Percentiles rank a stretch among this genome's conserved stretches.
These are phyloP conservation scores for Drosophila pseudotalamancana DNA, from an alignment of 2,888 invertebrate genomes.

Conservation along the genomic window DNA sequence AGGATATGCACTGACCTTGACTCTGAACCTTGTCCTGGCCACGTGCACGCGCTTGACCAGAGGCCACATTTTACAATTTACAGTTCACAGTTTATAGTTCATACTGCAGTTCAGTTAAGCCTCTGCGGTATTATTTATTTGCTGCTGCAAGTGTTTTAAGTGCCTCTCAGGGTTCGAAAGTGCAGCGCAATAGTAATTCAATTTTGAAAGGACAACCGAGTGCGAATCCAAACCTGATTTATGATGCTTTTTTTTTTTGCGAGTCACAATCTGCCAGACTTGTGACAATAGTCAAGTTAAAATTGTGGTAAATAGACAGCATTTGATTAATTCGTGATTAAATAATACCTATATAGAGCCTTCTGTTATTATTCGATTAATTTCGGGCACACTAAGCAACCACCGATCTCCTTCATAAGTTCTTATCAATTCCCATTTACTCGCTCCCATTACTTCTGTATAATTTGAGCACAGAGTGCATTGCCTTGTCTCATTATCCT, in stretches of 20 bases:
- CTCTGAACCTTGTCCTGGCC: constrained; percentile 27
- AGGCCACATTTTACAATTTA: neutral
- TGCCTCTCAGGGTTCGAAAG: constrained; percentile 1
- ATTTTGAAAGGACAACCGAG: neutral
- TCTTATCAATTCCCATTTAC: neutral
- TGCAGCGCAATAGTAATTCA: constrained; percentile 23
- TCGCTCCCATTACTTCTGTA: constrained; percentile 27
- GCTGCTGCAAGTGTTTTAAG: constrained; percentile 20
- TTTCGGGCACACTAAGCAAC: too few relatives aligned
- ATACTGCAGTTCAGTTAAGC: neutral
- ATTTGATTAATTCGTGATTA: too few relatives aligned
- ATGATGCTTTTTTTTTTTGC: neutral
- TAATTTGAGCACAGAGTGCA: constrained; percentile 23
- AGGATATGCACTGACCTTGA: constrained; percentile 66
- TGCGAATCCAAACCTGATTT: neutral
- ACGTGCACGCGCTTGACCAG: constrained; percentile 41
- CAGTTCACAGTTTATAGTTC: constrained; percentile 6
- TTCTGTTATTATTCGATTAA: too few relatives aligned
- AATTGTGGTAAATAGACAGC: too few relatives aligned
- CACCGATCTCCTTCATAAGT: neutral
- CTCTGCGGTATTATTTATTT: constrained; percentile 29
- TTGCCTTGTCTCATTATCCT: constrained; percentile 30
- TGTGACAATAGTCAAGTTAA: neutral
- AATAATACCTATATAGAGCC: too few relatives aligned
- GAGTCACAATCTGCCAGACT: neutral